A percentile compares a stretch with the other conserved stretches of the same genome.
phyloP scores from a whole-genome alignment of 2,888 invertebrate species.

The Oxyteleia sp. region DNA sequence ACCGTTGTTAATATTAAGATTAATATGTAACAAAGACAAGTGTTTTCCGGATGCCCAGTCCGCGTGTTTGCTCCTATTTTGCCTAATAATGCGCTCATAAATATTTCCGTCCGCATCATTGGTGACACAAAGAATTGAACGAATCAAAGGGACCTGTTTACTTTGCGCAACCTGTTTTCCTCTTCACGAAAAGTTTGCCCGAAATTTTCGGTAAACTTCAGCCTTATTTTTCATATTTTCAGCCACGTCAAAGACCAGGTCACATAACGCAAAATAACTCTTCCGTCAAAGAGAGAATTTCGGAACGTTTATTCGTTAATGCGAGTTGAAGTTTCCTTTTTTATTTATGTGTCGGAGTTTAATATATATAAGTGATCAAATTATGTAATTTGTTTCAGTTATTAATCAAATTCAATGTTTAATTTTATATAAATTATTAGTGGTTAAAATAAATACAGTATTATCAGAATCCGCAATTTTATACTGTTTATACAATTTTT shows the following conservation, averaged over 20 bases:
- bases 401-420: no score
- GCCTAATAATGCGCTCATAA: constrained; percentile 54
- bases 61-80: constrained; percentile 43
- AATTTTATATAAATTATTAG: no score
- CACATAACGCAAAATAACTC: constrained; percentile 47
- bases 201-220: constrained; percentile 54
- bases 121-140: constrained; percentile 58
- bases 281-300: constrained; percentile 37
- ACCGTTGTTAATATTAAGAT: constrained; percentile 66
- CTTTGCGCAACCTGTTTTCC: constrained; percentile 64
- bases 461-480: no score
- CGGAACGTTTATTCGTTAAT: no score
- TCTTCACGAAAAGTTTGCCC: constrained; percentile 38
- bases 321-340: no score
- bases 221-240: constrained; percentile 30
- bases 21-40: constrained; percentile 59
- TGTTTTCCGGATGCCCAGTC: constrained; percentile 31
- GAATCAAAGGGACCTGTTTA: constrained; percentile 60
- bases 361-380: no score
- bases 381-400: no score
- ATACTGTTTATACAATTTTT: no score
- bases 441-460: no score
- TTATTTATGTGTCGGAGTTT: no score
- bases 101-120: constrained; percentile 48
- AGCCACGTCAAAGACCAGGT: constrained; percentile 53